Conservation (phyloP, 2,797 vertebrate species). For the Pangasius macronema region DNA sequence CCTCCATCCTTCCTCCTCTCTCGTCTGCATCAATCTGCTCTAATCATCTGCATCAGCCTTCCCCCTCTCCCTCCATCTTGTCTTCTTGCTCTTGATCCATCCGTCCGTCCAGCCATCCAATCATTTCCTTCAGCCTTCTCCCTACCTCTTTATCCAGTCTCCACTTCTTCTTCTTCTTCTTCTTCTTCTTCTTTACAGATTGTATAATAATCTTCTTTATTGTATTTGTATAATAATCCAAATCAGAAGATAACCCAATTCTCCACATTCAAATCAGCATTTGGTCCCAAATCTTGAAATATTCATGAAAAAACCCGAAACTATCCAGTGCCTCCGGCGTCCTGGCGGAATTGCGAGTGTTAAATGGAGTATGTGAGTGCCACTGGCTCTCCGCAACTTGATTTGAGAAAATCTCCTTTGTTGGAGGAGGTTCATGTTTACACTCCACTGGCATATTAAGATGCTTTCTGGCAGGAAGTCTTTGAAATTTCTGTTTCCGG, state of each 20-base stretch:
- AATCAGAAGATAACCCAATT: slow-evolving; percentile 50
- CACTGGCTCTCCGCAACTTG: slow-evolving; percentile 60
- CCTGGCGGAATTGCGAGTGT: slow-evolving; percentile 46
- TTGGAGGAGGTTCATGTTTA: slow-evolving; percentile 60
- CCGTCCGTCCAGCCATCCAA: not conserved
- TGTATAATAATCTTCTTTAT: slow-evolving; percentile 28
- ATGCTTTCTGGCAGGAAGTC: slow-evolving; percentile 55
- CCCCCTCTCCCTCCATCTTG: not conserved
- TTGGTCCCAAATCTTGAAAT: slow-evolving; percentile 62
- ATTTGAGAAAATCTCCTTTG: slow-evolving; percentile 65
- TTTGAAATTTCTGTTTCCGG: slow-evolving; percentile 45
- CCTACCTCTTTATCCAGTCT: not conserved
- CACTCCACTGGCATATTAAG: slow-evolving; percentile 58
- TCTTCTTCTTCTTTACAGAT: not conserved
- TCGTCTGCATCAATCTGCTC: not conserved
- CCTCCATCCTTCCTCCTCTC: too few species aligned
- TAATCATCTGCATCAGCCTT: not conserved
- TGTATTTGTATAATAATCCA: slow-evolving; percentile 31
- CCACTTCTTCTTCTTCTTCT: not conserved
- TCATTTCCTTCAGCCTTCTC: not conserved
- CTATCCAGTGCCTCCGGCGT: slow-evolving; percentile 33
- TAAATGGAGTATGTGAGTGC: slow-evolving; percentile 57
- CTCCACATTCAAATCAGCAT: slow-evolving; percentile 56
- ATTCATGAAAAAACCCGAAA: slow-evolving; percentile 51
- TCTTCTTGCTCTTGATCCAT: too few species aligned